Evolutionary conservation across 2,888 invertebrate genomes (phyloP).

Genomic region (Pristionchus mayeri): DNA sequence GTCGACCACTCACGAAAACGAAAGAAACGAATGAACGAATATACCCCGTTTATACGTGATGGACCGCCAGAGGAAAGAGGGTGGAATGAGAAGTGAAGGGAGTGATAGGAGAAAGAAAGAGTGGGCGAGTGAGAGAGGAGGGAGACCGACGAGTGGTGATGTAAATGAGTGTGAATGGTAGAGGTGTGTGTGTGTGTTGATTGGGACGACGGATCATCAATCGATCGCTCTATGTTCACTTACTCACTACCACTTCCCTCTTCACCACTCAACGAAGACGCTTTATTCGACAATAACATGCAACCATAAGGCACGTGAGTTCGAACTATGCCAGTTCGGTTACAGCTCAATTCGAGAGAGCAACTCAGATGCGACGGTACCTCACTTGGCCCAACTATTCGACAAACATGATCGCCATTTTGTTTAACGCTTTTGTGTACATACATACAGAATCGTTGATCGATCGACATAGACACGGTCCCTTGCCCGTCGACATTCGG

Average conservation of each 20-base stretch:
- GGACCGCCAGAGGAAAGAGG: constrained; percentile 22
- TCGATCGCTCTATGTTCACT: constrained; percentile 26
- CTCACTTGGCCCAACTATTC: constrained; percentile 19
- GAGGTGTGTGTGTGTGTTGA: constrained; percentile 27
- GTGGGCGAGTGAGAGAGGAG: background rate
- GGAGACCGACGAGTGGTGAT: constrained; percentile 6
- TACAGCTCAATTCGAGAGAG: constrained; percentile 11
- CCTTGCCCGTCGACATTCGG: no score
- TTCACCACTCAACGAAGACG: constrained; percentile 35
- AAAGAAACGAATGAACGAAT: constrained; percentile 1
- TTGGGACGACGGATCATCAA: constrained; percentile 23
- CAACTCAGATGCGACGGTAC: constrained; percentile 11
- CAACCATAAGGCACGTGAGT: constrained; percentile 28
- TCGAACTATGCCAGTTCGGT: constrained; percentile 18
- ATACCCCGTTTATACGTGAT: background rate
- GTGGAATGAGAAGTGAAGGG: constrained; percentile 1
- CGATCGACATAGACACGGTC: no score
- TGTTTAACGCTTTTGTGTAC: background rate
- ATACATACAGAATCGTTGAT: background rate
- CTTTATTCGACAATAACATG: constrained; percentile 39
- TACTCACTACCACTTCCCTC: background rate
- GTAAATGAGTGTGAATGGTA: constrained; percentile 38
- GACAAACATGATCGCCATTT: constrained; percentile 29
- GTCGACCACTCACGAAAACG: background rate
- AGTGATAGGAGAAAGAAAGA: constrained; percentile 14